Base-by-base conservation (phyloP, 2,113 vertebrate genomes). In the Python bivittatus region DNA sequence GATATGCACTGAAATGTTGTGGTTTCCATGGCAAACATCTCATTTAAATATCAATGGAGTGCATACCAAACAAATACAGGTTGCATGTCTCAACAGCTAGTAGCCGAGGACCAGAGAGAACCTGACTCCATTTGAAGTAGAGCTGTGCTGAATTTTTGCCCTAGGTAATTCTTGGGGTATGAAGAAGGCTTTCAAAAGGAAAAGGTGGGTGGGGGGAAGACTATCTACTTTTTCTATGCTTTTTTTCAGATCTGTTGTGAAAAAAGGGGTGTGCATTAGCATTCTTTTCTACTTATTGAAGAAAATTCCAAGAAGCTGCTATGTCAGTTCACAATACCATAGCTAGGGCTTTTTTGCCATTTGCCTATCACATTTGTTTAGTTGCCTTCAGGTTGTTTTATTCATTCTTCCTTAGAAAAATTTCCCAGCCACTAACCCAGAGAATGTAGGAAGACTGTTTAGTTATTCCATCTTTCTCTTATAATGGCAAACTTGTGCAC, bases 11-110 rank as follows among this genome's bases (percentile, higher is more conserved):
- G 52, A 12, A 91, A 89, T 58, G 44, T 0, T 0, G 0, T 90
- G 93, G 94, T 97, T 96, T 95, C 96, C 95, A 96, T 95, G 92
- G 95, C 93, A 95, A 95, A 96, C 91, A 92, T 33, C 93, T 91
- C 23, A 91, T 95, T 96, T 96, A 92, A 94, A 12, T 92, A 93
- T 53, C 93, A 95, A 90, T 88, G 93, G 6, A 85, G 15, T 1
- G 88, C 48, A 85, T 88, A 85, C 87, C 64, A 96, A 95, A 96
- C 93, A 42, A 72, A 53, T 58, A 53, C 91, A 88, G 15, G 4
- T 88, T 84, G 44, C 52, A 79, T 79, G 22, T 84, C 86, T 44
- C 42, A 94, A 89, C 10, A 6, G 89, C 90, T 91, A 95, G 92
- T 91, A 89, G 90, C 93, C 79, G 42, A 23, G 61, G 94, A 92